Percentiles rank a stretch among this genome's conserved stretches.
Evolutionary conservation across 2,797 vertebrate genomes (phyloP).

Genomic region (Sebastes kiyomatsui): DNA sequence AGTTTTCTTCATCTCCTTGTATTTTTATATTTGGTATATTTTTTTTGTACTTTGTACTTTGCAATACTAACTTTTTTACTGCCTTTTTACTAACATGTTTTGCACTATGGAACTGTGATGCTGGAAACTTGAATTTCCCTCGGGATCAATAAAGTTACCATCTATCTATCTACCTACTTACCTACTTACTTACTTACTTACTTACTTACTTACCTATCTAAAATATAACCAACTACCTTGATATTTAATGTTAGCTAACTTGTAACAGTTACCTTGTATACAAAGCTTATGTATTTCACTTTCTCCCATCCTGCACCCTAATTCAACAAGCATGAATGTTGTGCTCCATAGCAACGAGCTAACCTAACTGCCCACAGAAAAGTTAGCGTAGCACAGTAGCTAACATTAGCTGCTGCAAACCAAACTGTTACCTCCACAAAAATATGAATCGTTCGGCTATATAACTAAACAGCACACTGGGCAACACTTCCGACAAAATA

Average conservation of each 20-base stretch:
- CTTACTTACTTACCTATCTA: not conserved
- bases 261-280: not conserved
- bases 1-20: too few relatives aligned
- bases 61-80: too few relatives aligned
- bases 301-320: not conserved
- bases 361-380: not conserved
- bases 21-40: too few relatives aligned
- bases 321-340: not conserved
- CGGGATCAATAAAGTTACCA: too few relatives aligned
- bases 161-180: accelerated
- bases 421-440: not conserved
- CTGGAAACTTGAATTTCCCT: too few relatives aligned
- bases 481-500: not conserved
- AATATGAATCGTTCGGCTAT: not conserved
- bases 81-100: too few relatives aligned
- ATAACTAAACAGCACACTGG: not conserved
- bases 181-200: too few relatives aligned
- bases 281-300: not conserved
- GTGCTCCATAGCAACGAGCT: not conserved
- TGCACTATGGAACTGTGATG: too few relatives aligned
- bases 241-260: not conserved
- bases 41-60: too few relatives aligned
- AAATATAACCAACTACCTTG: not conserved
- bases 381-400: not conserved
- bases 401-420: slow-evolving; percentile 7